Base-by-base conservation (phyloP, 2,113 vertebrate genomes). In the Lota lota region DNA sequence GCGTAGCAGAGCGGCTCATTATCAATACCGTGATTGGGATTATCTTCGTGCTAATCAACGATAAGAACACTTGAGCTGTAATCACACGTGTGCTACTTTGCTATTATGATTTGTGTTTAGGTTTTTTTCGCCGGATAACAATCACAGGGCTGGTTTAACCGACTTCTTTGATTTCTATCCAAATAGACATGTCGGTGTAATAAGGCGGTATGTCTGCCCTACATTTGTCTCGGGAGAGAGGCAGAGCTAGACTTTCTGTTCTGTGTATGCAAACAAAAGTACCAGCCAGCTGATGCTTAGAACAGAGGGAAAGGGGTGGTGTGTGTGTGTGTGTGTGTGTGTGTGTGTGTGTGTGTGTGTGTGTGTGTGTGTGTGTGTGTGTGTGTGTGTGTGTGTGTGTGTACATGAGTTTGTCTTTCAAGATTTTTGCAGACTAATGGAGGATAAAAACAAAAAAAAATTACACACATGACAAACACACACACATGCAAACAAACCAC, bases 1-100 rank as follows among this genome's bases (percentile, higher is more conserved):
- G 12, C 59, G 64, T 67, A 33, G 57, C 69, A 82, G 77, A 75
- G 78, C 28, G 70, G 53, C 51, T 80, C 75, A 77, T 79, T 68
- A 73, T 83, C 80, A 79, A 82, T 66, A 81, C 67, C 75, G 75
- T 83, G 83, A 88, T 87, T 83, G 76, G 70, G 68, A 66, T 75
- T 64, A 76, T 72, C 67, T 66, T 67, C 3, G 1, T 22, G 20
- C 73, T 81, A 76, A 87, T 84, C 82, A 86, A 78, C 83, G 75
- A 64, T 56, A 33, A 84, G 79, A 72, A 74, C 76, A 69, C 86
- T 88, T 51, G 63, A 86, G 68, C 76, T 56, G 22, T 18, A 60
- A 61, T 33, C 21, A 54, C 0, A 33, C 28, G 28, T 33, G 28
- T 33, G 28, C 28, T 6, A 33, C 28, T 33, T 33, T 33, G 28